Conservation (phyloP, 2,797 vertebrate species). For the Sparidentex hasta region DNA sequence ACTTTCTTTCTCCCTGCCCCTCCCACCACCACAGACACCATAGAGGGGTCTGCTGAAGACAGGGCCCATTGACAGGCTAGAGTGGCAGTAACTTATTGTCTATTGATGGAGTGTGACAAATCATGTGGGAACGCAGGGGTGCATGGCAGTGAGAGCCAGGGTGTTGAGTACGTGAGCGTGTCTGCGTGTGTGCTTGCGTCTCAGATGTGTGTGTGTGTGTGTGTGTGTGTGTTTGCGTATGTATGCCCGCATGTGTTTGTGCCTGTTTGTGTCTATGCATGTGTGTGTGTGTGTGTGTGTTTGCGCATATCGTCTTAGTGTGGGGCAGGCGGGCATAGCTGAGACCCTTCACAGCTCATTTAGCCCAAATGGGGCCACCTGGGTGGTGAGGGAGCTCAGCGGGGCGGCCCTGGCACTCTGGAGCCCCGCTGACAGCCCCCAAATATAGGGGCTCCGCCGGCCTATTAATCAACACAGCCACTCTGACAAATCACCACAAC, state of each 20-base stretch:
- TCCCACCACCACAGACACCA: conserved; percentile 57
- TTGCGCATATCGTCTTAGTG: conserved; percentile 77
- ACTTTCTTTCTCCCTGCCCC: conserved; percentile 48
- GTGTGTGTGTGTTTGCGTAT: conserved; percentile 24
- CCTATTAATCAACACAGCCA: conserved; percentile 93
- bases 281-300: conserved; percentile 65
- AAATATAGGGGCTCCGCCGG: conserved; percentile 88
- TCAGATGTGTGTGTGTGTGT: conserved; percentile 57
- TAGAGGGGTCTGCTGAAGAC: conserved; percentile 87
- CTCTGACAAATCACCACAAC: conserved; percentile 91
- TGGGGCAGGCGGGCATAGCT: conserved; percentile 88
- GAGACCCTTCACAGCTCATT: conserved; percentile 99
- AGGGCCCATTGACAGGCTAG: conserved; percentile 92
- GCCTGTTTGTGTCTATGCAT: conserved; percentile 43
- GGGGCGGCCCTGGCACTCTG: conserved; percentile 89
- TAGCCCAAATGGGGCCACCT: conserved; percentile 97
- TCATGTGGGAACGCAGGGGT: conserved; percentile 89
- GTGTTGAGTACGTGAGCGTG: conserved; percentile 79
- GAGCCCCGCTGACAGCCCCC: conserved; percentile 90
- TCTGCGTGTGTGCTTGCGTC: conserved; percentile 71
- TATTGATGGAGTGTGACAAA: conserved; percentile 97
- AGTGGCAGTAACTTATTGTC: conserved; percentile 98
- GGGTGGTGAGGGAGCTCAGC: conserved; percentile 93
- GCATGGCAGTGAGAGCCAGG: conserved; percentile 85
- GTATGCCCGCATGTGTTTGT: conserved; percentile 55